phyloP scores from a whole-genome alignment of 2,797 vertebrate species.

The Micrastur ruficollis region DNA sequence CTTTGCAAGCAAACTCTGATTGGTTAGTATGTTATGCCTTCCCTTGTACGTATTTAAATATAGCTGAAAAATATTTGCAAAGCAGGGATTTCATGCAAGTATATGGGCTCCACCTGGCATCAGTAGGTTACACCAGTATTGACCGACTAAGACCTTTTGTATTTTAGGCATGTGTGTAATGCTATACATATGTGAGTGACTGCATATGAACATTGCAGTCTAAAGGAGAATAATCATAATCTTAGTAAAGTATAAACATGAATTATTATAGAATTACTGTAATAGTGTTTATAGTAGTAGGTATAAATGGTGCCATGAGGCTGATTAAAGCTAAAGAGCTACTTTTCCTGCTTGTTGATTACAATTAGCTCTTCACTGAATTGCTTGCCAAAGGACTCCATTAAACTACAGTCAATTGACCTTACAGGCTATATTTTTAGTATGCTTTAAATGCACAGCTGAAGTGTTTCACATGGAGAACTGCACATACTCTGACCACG shows the following conservation, averaged over 20 bases:
- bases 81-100: not conserved
- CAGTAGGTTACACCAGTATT: not conserved
- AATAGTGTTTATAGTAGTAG: slow-evolving; percentile 23
- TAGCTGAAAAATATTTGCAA: not conserved
- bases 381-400: not conserved
- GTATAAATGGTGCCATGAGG: slow-evolving; percentile 51
- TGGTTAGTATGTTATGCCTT: not conserved
- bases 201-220: not conserved
- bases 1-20: not conserved
- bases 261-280: slow-evolving; percentile 42
- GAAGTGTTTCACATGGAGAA: not conserved
- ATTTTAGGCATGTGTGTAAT: not conserved
- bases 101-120: not conserved
- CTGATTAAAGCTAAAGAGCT: slow-evolving; percentile 63
- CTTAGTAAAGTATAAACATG: slow-evolving; percentile 4
- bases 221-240: not conserved
- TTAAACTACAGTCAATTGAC: slow-evolving; percentile 26
- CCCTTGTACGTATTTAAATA: not conserved
- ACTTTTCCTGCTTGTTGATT: slow-evolving; percentile 20
- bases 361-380: slow-evolving; percentile 36
- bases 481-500: not conserved
- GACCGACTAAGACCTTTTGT: not conserved
- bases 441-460: not conserved
- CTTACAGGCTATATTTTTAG: not conserved
- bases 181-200: not conserved